Evolutionary conservation across 2,113 vertebrate genomes (phyloP).

Genomic region (Thermophis baileyi): DNA sequence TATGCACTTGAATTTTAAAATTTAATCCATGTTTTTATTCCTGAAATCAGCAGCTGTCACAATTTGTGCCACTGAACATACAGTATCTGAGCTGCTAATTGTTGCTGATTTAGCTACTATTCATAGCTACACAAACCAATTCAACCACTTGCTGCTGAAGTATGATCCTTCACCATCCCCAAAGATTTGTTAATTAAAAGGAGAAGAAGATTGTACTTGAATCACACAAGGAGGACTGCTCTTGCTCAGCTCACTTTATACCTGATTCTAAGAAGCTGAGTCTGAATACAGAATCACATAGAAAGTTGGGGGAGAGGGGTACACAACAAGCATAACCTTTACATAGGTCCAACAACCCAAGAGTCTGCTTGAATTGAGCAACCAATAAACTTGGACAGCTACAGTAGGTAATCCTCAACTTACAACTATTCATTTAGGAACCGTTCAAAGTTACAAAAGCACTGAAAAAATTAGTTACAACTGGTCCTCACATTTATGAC

Average conservation of each 20-base stretch:
- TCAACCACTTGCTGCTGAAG: not conserved
- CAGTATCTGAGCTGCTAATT: not conserved
- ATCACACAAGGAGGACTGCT: not conserved
- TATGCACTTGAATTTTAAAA: not conserved
- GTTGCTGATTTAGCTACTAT: not conserved
- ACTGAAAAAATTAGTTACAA: not conserved
- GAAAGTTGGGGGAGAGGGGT: not conserved
- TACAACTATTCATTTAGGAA: not conserved
- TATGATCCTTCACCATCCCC: not conserved
- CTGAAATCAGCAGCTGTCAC: not conserved
- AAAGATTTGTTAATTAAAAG: not conserved
- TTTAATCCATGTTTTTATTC: not conserved
- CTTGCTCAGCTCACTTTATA: not conserved
- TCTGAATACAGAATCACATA: not conserved
- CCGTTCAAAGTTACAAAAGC: not conserved
- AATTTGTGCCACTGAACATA: not conserved
- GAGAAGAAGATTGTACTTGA: not conserved
- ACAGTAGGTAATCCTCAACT: not conserved
- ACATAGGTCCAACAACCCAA: not conserved
- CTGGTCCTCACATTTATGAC: too few relatives aligned
- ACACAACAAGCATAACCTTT: not conserved
- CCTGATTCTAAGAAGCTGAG: conserved; percentile 14
- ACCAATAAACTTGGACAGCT: not conserved
- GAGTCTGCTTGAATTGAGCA: not conserved
- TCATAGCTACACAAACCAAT: not conserved